phyloP scores from a whole-genome alignment of 2,888 invertebrate genomes.

The Cheilosia scutellata region DNA sequence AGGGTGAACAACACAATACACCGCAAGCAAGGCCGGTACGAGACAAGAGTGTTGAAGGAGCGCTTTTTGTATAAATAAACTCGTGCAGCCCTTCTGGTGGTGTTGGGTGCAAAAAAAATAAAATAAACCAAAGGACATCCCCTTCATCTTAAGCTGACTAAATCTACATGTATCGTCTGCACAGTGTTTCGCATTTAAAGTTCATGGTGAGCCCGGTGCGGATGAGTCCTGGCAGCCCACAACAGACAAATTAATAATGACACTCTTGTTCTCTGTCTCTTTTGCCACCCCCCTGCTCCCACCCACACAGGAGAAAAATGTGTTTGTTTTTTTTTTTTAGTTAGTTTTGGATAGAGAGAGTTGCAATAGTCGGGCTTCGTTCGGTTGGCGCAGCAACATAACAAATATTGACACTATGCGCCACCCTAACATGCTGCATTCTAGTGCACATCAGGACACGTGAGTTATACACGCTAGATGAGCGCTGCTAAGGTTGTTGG shows the following conservation, averaged over 20 bases:
- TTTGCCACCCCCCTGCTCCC: background rate
- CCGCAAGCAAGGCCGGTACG: slow-evolving; percentile 33
- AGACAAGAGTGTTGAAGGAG: slow-evolving; percentile 41
- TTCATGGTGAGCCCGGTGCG: slow-evolving; percentile 55
- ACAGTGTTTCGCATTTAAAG: slow-evolving; percentile 55
- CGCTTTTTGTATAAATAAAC: slow-evolving; percentile 44
- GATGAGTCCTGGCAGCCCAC: slow-evolving; percentile 55
- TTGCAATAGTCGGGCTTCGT: slow-evolving; percentile 22
- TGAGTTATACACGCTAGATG: slow-evolving; percentile 36
- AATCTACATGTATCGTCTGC: slow-evolving; percentile 48
- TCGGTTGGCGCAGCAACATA: slow-evolving; percentile 43
- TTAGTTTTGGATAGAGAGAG: slow-evolving; percentile 29
- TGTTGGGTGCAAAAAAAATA: slow-evolving; percentile 30
- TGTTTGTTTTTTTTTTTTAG: slow-evolving; percentile 20
- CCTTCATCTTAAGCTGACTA: slow-evolving; percentile 43
- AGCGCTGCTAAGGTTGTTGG: slow-evolving; percentile 53
- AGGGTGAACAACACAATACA: background rate
- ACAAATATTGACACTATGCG: slow-evolving; percentile 70
- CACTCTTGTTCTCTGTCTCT: slow-evolving; percentile 34
- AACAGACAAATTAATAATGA: slow-evolving; percentile 75
- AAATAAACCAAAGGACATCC: slow-evolving; percentile 60
- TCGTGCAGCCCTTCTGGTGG: slow-evolving; percentile 1
- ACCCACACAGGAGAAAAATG: slow-evolving; percentile 29
- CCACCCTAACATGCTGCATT: background rate
- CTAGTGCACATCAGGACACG: slow-evolving; percentile 16